Evolutionary conservation across 2,113 vertebrate genomes (phyloP).

Genomic region (Phalacrocorax carbo): DNA sequence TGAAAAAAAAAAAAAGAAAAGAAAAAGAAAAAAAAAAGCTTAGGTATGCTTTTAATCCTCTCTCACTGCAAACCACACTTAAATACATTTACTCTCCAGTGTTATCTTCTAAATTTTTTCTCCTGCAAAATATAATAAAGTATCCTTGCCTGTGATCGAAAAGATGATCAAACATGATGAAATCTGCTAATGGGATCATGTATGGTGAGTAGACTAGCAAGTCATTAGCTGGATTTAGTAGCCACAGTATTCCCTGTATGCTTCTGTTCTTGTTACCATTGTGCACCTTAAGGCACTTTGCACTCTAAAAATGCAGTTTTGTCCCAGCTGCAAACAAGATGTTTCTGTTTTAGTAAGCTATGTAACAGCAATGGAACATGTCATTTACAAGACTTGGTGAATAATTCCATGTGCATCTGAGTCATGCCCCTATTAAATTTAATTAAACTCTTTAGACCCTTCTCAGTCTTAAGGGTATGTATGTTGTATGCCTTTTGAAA

Average conservation of each 20-base stretch:
- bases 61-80: background rate
- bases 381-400: background rate
- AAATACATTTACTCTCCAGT: background rate
- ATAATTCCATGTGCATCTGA: background rate
- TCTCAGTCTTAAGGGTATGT: background rate
- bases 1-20: background rate
- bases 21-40: background rate
- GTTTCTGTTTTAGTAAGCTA: background rate
- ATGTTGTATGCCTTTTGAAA: background rate
- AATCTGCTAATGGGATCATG: background rate
- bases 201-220: background rate
- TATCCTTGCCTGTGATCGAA: background rate
- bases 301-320: background rate
- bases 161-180: background rate
- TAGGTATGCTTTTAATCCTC: background rate
- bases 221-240: background rate
- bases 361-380: background rate
- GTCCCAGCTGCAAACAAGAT: background rate
- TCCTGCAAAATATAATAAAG: background rate
- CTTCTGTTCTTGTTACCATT: background rate
- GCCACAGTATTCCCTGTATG: background rate
- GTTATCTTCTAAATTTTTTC: background rate
- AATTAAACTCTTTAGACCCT: slow-evolving; percentile 38
- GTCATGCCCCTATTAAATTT: slow-evolving; percentile 28
- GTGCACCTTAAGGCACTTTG: background rate